phyloP scores from a whole-genome alignment of 2,797 vertebrate species.

The Avahi laniger region DNA sequence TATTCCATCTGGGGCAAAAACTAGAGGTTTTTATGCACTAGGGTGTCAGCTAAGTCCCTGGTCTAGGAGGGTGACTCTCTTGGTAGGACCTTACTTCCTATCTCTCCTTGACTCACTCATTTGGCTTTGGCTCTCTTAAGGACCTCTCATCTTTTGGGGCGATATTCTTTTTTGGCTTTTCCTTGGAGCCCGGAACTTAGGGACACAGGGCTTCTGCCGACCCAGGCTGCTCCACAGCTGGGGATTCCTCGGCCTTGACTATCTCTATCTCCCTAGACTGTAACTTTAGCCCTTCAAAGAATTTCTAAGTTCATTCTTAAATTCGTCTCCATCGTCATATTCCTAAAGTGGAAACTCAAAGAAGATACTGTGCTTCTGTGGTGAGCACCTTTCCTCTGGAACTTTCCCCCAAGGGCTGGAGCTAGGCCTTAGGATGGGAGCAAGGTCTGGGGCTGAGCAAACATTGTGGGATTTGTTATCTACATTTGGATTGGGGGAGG shows the following conservation, averaged over 20 bases:
- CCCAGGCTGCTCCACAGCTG: background rate
- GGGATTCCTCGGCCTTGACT: background rate
- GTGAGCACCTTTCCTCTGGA: background rate
- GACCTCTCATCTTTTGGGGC: background rate
- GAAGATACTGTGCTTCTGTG: background rate
- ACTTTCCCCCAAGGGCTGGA: background rate
- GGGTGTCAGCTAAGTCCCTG: background rate
- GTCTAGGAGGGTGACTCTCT: background rate
- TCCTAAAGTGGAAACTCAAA: background rate
- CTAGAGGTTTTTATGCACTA: background rate
- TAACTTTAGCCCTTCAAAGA: background rate
- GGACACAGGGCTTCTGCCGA: background rate
- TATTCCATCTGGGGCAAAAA: background rate
- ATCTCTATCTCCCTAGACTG: background rate
- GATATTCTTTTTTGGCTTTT: background rate
- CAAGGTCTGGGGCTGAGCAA: background rate
- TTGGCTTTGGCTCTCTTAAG: background rate
- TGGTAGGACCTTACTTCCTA: background rate
- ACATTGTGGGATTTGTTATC: background rate
- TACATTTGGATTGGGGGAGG: background rate
- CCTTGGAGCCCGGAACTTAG: background rate
- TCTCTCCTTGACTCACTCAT: background rate
- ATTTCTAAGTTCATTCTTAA: slow-evolving; percentile 17
- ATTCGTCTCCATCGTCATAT: background rate
- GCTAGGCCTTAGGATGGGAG: background rate